Evolutionary conservation across 2,888 invertebrate species (phyloP), one percentile per base, ranked within the genome.

Genomic region (Gymnoscelis rufifasciata): DNA sequence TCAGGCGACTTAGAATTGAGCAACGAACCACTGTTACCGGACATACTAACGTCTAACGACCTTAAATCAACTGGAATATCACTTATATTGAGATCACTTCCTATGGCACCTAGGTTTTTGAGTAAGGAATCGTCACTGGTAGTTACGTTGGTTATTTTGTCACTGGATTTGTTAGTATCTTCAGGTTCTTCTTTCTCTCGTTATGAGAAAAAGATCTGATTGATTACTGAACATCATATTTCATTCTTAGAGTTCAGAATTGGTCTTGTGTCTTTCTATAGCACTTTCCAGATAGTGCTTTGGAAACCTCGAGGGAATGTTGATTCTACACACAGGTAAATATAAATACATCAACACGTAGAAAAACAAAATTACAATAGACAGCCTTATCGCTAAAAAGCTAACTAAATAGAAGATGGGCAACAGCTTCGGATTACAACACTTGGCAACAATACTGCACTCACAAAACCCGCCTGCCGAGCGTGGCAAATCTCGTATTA

Each of bases 1-100:
- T 83, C 84, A n/a, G 80, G 76, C 2, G 87, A 75, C 59, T 87
- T 87, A 3, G 76, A 64, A 52, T 79, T 78, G 49, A 87, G 60
- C 40, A 88, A 70, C 51, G 86, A 84, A 53, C 86, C 83, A 44
- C 87, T 88, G 51, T 88, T 87, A 26, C 87, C 86, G 14, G 88
- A 88, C 88, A 88, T 88, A 73, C 88, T 88, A 81, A 88, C 88
- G 75, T 88, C 88, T 83, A 88, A 79, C 13, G 88, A 88, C 67
- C 88, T 86, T 87, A 88, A 86, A 83, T 88, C 88, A 62, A 87
- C 88, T 78, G 84, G 87, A 71, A 88, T 87, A 87, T 88, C 88
- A 87, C 86, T 88, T 80, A 88, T 88, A 67, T 87, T 88, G 87
- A 88, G 88, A 88, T 88, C 88, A 84, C 88, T 88, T 77, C 88